Conservation (phyloP, 2,888 invertebrate genomes). For the Orthosia cruda region DNA sequence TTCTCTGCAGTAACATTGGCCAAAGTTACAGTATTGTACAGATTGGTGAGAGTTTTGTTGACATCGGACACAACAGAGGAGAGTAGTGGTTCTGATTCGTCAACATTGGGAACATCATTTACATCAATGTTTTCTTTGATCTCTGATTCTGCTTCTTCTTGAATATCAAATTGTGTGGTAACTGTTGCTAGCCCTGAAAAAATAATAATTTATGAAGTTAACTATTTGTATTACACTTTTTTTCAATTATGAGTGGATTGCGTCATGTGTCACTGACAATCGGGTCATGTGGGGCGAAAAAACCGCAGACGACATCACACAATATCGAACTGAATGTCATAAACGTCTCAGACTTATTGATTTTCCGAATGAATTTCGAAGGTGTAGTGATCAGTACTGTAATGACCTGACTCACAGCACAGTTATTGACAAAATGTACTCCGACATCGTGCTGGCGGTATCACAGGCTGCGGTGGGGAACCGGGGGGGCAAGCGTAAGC, state of each 20-base stretch:
- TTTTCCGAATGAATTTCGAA: too few species aligned
- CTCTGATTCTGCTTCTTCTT: slow-evolving; percentile 77
- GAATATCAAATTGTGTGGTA: slow-evolving; percentile 83
- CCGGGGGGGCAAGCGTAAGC: too few species aligned
- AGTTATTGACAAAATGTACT: too few species aligned
- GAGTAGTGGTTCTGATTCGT: slow-evolving; percentile 87
- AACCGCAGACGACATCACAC: too few species aligned
- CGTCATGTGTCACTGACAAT: too few species aligned
- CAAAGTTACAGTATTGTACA: slow-evolving; percentile 88
- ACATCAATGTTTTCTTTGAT: slow-evolving; percentile 74
- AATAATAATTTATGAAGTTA: background rate
- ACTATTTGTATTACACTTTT: background rate
- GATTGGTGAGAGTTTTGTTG: slow-evolving; percentile 87
- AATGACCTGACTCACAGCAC: too few species aligned
- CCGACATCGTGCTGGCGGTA: too few species aligned
- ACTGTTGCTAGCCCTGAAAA: slow-evolving; percentile 75
- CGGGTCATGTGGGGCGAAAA: too few species aligned
- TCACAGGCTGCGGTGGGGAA: too few species aligned
- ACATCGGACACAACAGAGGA: slow-evolving; percentile 88
- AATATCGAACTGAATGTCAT: too few species aligned
- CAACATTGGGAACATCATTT: slow-evolving; percentile 85
- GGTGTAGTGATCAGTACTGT: too few species aligned
- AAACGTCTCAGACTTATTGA: too few species aligned
- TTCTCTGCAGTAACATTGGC: slow-evolving; percentile 86
- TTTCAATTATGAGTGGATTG: background rate